A percentile compares a stretch with the other conserved stretches of the same genome.
These are phyloP conservation scores for Pimephales promelas DNA, from an alignment of 2,113 vertebrate genomes.

Conservation along the genomic window DNA sequence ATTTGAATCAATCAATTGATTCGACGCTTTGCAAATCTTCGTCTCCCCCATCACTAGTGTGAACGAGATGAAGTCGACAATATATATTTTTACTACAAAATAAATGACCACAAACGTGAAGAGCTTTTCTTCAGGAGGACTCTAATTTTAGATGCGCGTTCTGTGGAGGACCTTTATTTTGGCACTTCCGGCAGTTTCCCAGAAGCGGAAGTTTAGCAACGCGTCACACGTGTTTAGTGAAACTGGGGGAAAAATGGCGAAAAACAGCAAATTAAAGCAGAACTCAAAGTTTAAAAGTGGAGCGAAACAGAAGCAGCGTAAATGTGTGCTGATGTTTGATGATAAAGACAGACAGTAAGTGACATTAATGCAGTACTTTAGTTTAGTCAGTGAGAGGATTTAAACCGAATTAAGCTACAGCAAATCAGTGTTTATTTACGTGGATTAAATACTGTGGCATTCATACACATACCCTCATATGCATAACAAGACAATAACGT, in stretches of 20 bases:
- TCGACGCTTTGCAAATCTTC: no score
- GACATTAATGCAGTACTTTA: neutral
- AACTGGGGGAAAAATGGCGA: slow-evolving; percentile 48
- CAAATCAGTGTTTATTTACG: neutral
- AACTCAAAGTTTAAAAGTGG: slow-evolving; percentile 55
- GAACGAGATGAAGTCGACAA: no score
- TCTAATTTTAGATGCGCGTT: neutral
- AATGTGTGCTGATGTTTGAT: slow-evolving; percentile 72
- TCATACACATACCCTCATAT: neutral
- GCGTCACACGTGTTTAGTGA: slow-evolving; percentile 40
- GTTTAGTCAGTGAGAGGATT: neutral
- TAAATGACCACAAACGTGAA: neutral
- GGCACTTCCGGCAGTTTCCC: neutral
- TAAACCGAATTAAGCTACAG: neutral
- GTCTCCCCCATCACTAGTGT: no score
- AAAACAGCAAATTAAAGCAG: slow-evolving; percentile 60
- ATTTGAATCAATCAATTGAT: no score
- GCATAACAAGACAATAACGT: neutral
- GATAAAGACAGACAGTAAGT: slow-evolving; percentile 77
- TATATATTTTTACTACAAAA: no score
- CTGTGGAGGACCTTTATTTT: slow-evolving; percentile 16
- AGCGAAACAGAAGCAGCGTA: slow-evolving; percentile 67
- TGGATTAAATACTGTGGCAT: neutral
- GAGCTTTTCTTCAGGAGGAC: neutral
- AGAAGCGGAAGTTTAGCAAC: neutral